Percentiles rank a stretch among this genome's conserved stretches.
Conservation (phyloP, 35 echinoderm and acorn worm genomes). For the Apostichopus japonicus region DNA sequence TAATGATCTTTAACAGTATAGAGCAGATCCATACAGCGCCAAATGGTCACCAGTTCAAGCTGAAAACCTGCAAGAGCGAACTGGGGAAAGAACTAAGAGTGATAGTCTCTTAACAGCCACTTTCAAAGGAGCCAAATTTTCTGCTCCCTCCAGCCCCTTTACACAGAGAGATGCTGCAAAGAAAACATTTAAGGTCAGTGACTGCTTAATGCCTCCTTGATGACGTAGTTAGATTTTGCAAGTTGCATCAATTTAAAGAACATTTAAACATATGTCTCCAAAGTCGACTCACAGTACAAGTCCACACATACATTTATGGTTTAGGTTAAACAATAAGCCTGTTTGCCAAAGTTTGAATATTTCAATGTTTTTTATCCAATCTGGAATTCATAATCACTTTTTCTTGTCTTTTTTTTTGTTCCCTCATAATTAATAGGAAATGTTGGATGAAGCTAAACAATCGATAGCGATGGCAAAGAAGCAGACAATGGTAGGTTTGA, state of each 20-base stretch:
- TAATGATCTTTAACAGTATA: conserved; percentile 18
- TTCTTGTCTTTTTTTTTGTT: background rate
- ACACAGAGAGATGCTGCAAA: conserved; percentile 16
- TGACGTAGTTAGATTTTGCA: too few species aligned
- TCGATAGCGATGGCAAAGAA: conserved; percentile 14
- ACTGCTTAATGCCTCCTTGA: background rate
- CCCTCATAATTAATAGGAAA: conserved; percentile 15
- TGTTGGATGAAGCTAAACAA: conserved; percentile 28
- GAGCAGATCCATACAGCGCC: conserved; percentile 42
- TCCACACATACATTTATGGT: too few species aligned
- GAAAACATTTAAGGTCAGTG: conserved; percentile 32
- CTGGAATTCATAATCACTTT: too few species aligned
- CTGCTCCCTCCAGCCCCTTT: conserved; percentile 63
- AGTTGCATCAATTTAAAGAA: background rate
- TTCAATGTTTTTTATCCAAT: background rate
- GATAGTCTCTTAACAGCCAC: conserved; percentile 69
- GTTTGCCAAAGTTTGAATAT: background rate
- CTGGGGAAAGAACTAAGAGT: background rate
- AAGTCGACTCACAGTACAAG: too few species aligned
- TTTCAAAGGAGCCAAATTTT: conserved; percentile 72
- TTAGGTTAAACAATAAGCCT: background rate
- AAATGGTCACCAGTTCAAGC: conserved; percentile 35
- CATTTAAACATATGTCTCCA: too few species aligned
- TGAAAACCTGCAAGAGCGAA: conserved; percentile 11
- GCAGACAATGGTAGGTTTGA: conserved; percentile 31